Conservation (phyloP, 1,140 invertebrate genomes). For the Drosophila leontia region DNA sequence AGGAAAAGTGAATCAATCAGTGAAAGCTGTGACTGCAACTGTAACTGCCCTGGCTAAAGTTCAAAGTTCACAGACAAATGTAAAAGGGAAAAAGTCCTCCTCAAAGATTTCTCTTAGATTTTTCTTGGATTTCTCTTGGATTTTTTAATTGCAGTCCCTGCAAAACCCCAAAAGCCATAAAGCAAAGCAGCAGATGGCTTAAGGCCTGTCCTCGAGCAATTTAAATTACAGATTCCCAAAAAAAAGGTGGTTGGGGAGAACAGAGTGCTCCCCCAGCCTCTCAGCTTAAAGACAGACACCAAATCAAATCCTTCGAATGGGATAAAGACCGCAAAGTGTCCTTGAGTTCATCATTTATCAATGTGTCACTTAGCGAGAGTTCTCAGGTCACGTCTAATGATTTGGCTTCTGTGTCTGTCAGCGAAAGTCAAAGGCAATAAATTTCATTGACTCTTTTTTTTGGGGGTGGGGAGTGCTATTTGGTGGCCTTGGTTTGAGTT, state of each 20-base stretch:
- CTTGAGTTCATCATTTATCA: conserved; percentile 59
- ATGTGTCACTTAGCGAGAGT: conserved; percentile 66
- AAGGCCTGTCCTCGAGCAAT: conserved; percentile 7
- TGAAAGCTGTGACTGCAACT: neutral
- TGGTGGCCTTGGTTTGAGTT: neutral
- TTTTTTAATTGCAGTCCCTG: conserved; percentile 42
- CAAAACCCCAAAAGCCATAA: conserved; percentile 46
- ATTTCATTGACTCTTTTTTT: conserved; percentile 25
- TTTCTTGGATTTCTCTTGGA: neutral
- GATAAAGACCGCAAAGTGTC: conserved; percentile 20
- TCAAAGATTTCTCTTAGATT: neutral
- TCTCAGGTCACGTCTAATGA: conserved; percentile 54
- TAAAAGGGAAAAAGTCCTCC: conserved; percentile 16
- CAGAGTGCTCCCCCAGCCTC: neutral
- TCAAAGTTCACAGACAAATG: conserved; percentile 42
- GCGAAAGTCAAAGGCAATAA: conserved; percentile 32
- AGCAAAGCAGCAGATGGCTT: conserved; percentile 50
- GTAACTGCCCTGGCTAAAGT: conserved; percentile 19
- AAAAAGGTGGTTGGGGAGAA: neutral
- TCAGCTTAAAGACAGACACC: conserved; percentile 11
- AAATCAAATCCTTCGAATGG: conserved; percentile 2
- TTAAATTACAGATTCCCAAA: conserved; percentile 32
- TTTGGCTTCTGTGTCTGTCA: conserved; percentile 48
- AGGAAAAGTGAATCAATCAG: conserved; percentile 53
- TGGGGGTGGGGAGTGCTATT: neutral